Evolutionary conservation across 1,140 invertebrate species (phyloP).

Genomic region (Anoplophora glabripennis): DNA sequence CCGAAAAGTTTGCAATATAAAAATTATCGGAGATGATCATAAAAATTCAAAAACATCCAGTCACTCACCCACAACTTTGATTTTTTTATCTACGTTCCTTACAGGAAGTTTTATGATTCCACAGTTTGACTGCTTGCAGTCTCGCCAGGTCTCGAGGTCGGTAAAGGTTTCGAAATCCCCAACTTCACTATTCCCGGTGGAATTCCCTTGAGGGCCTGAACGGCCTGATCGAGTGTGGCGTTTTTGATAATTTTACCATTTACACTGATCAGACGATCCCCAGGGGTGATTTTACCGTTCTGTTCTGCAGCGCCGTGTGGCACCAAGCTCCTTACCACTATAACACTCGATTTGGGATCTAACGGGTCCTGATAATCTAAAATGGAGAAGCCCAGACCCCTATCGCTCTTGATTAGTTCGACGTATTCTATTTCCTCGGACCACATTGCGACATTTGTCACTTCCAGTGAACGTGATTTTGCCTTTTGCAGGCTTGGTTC

Average conservation of each 20-base stretch:
- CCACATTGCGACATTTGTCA: conserved; percentile 89
- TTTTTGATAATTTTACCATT: conserved; percentile 71
- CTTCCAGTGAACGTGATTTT: conserved; percentile 89
- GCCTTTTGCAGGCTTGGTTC: conserved; percentile 62
- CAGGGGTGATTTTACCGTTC: conserved; percentile 85
- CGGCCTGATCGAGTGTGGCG: conserved; percentile 85
- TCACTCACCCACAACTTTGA: neutral
- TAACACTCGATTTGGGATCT: conserved; percentile 85
- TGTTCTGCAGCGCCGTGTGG: conserved; percentile 87
- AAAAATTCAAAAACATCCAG: neutral
- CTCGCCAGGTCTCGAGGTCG: conserved; percentile 40
- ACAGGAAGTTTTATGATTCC: neutral
- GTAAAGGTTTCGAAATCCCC: conserved; percentile 82
- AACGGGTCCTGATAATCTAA: conserved; percentile 91
- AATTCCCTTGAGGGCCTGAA: conserved; percentile 83
- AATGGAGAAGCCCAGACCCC: conserved; percentile 92
- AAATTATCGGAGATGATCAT: no score
- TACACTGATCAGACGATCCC: conserved; percentile 61
- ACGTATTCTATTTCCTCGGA: conserved; percentile 83
- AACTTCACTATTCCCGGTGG: conserved; percentile 78
- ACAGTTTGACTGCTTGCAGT: conserved; percentile 26
- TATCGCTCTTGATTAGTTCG: conserved; percentile 82
- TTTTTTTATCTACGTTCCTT: neutral
- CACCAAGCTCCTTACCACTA: conserved; percentile 90
- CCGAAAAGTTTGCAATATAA: no score